These are phyloP conservation scores for Rhingia rostrata DNA, from an alignment of 2,888 invertebrate species.

Conservation along the genomic window DNA sequence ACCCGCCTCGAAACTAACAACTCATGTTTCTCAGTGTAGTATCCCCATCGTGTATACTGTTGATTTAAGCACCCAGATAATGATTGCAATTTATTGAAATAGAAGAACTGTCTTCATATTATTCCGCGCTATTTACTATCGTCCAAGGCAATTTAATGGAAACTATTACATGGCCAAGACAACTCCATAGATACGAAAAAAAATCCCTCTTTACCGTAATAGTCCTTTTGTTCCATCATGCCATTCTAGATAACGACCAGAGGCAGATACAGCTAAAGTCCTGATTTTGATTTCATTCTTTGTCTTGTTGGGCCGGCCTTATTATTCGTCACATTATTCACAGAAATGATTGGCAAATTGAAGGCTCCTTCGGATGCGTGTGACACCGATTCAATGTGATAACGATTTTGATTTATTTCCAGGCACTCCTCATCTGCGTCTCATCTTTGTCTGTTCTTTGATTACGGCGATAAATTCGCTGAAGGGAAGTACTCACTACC, in stretches of 20 bases:
- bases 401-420: conserved; percentile 68
- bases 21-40: conserved; percentile 39
- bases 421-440: conserved; percentile 61
- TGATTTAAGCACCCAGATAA: conserved; percentile 69
- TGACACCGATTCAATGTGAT: conserved; percentile 66
- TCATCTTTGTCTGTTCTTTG: conserved; percentile 24
- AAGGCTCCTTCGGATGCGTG: conserved; percentile 62
- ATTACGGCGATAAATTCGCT: conserved; percentile 42
- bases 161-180: conserved; percentile 66
- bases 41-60: conserved; percentile 29
- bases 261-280: conserved; percentile 40
- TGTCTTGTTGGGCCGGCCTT: conserved; percentile 40
- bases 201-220: conserved; percentile 42
- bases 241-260: conserved; percentile 47
- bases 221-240: conserved; percentile 42
- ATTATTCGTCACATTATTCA: conserved; percentile 62
- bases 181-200: conserved; percentile 41
- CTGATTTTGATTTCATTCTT: conserved; percentile 61
- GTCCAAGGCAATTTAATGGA: conserved; percentile 64
- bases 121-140: conserved; percentile 63
- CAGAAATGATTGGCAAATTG: conserved; percentile 57
- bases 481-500: conserved; percentile 41
- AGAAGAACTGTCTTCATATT: conserved; percentile 66
- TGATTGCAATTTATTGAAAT: conserved; percentile 72
- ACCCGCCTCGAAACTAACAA: too few species aligned